These are phyloP conservation scores for Omphaloscelis lunosa DNA, from an alignment of 2,888 invertebrate genomes.

Conservation along the genomic window DNA sequence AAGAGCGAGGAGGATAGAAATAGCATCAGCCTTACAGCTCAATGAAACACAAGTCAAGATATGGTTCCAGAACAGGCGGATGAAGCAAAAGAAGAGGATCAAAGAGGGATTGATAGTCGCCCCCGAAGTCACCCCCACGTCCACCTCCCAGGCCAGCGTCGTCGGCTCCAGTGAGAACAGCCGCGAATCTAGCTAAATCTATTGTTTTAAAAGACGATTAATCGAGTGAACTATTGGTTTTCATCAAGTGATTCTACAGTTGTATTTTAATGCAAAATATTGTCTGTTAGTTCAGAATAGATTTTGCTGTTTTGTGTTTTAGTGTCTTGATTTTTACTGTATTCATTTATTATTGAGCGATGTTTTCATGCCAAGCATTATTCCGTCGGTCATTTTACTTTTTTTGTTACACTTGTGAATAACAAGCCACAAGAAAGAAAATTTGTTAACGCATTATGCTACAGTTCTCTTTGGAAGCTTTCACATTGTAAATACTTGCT, in stretches of 20 bases:
- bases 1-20: conserved; percentile 98
- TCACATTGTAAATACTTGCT: conserved; percentile 29
- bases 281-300: conserved; percentile 35
- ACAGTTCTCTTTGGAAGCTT: conserved; percentile 40
- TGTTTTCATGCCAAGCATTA: conserved; percentile 26
- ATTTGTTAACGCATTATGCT: no score
- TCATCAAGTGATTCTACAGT: conserved; percentile 46
- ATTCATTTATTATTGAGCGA: conserved; percentile 34
- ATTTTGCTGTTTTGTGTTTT: conserved; percentile 37
- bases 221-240: conserved; percentile 61
- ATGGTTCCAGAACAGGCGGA: conserved; percentile 99
- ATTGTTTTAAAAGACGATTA: conserved; percentile 61
- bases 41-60: conserved; percentile 99
- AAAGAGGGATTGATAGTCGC: conserved; percentile 96
- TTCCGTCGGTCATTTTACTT: conserved; percentile 1
- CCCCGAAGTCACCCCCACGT: conserved; percentile 88
- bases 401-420: conserved; percentile 7
- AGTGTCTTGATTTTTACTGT: conserved; percentile 37
- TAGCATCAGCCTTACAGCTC: conserved; percentile 98
- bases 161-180: conserved; percentile 93
- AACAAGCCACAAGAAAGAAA: not conserved
- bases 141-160: conserved; percentile 81
- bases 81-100: conserved; percentile 99
- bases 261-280: conserved; percentile 39
- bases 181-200: conserved; percentile 92